Evolutionary conservation across 2,888 invertebrate species (phyloP), one percentile per base, ranked within the genome.

Genomic region (Drosophila neutralis): DNA sequence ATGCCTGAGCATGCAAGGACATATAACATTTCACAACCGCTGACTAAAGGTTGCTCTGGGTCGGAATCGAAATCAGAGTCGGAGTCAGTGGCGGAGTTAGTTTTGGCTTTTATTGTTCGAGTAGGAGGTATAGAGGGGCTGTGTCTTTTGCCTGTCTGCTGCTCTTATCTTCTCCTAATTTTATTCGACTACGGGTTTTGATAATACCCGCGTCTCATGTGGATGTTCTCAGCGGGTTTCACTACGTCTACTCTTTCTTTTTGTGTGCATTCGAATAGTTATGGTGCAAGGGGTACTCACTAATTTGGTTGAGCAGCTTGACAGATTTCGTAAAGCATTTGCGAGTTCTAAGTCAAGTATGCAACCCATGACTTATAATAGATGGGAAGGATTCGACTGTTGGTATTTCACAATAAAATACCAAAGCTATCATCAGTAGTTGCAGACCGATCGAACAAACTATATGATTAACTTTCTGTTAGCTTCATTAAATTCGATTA

Each of bases 111-210:
- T 18, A 13, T 49, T 54, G 35, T 62, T 13, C 15, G 35, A 29
- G 21, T 3, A 2, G 33, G 35, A n/a, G 48, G 8, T 36, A 11
- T 10, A 13, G 27, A 45, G 33, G 24, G 18, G 24, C 18, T 29
- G 21, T 69, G 69, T 21, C 61, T 24, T 61, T 57, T 69, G 69
- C 56, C 54, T 61, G 69, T 56, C 54, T 60, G 58, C 53, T 62
- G 61, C 71, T 59, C 71, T 72, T 72, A 72, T 72, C 71, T 53
- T 36, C 38, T 45, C 27, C 70, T 54, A 70, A 66, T 78, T 74
- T 64, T 52, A 58, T 45, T 66, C 15, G 40, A 15, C 61, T 33
- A 52, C 71, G 71, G 67, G 67, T 59, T 78, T 62, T 74, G 78
- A 78, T 78, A 78, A 61, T 42, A 48, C 40, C 56, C 66, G 45